phyloP scores from a whole-genome alignment of 2,113 vertebrate species.

The Rhinopomastus cyanomelas region DNA sequence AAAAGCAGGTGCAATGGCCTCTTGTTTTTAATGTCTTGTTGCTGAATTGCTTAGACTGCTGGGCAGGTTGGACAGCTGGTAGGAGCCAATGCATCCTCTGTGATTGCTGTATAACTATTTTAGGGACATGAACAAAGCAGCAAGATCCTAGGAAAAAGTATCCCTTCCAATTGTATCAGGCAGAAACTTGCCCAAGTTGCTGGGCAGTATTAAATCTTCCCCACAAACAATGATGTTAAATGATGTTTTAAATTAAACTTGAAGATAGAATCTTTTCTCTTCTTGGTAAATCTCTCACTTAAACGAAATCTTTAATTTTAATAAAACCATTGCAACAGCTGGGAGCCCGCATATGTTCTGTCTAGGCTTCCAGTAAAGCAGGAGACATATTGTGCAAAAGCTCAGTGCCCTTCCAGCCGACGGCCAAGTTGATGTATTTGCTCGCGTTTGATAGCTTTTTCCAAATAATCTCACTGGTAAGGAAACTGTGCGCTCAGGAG shows the following conservation, averaged over 20 bases:
- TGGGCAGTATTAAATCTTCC: constrained; percentile 44
- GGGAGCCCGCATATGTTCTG: not conserved
- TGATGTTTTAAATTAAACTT: constrained; percentile 31
- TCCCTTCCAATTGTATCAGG: constrained; percentile 9
- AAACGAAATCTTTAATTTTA: not conserved
- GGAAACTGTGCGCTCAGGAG: not conserved
- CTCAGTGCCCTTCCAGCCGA: not conserved
- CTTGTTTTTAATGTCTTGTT: not conserved
- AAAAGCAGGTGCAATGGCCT: not conserved
- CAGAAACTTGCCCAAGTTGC: constrained; percentile 62
- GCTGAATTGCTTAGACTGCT: not conserved
- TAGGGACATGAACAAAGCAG: not conserved
- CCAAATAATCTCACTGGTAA: not conserved
- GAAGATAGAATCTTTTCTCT: constrained; percentile 43
- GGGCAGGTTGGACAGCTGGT: not conserved
- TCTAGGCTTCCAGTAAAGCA: not conserved
- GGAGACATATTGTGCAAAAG: not conserved
- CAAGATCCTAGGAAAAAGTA: constrained; percentile 15
- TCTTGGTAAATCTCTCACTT: not conserved
- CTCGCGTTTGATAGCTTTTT: not conserved
- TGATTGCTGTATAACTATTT: not conserved
- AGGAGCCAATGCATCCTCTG: not conserved
- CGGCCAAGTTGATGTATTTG: not conserved
- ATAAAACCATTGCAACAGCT: not conserved
- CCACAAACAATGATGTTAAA: constrained; percentile 41